These are phyloP conservation scores for Callocephalon fimbriatum DNA, from an alignment of 2,113 vertebrate species.

Conservation along the genomic window DNA sequence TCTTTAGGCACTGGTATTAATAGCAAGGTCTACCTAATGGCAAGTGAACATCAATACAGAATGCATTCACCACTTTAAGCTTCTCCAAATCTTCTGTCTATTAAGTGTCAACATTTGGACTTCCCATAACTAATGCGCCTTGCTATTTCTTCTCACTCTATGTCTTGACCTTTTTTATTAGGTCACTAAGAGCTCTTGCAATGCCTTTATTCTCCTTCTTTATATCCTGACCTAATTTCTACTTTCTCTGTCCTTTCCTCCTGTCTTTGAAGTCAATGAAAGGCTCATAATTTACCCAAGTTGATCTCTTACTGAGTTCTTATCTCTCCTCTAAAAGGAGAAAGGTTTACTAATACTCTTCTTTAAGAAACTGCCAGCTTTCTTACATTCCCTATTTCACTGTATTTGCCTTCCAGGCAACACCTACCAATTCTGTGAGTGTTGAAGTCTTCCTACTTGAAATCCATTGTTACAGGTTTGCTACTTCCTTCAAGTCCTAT, in stretches of 20 bases:
- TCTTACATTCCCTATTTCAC: not conserved
- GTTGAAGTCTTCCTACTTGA: not conserved
- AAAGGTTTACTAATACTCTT: constrained; percentile 22
- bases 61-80: not conserved
- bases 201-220: not conserved
- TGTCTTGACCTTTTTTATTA: constrained; percentile 3
- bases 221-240: constrained; percentile 26
- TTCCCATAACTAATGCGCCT: not conserved
- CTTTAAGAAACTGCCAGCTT: not conserved
- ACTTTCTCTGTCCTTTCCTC: not conserved
- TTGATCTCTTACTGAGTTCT: constrained; percentile 11
- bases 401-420: not conserved
- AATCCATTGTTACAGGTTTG: not conserved
- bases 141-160: not conserved
- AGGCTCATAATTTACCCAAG: constrained; percentile 5
- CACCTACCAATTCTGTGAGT: not conserved
- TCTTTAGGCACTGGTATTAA: not conserved
- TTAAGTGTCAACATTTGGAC: not conserved
- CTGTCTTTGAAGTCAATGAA: constrained; percentile 34
- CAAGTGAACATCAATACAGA: not conserved
- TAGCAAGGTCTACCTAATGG: not conserved
- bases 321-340: not conserved
- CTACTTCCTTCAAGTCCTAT: not conserved
- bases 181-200: not conserved
- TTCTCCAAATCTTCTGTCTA: not conserved